Evolutionary conservation across 1,140 invertebrate species (phyloP), one percentile per base, ranked within the genome.

Genomic region (Drosophila malerkotliana): DNA sequence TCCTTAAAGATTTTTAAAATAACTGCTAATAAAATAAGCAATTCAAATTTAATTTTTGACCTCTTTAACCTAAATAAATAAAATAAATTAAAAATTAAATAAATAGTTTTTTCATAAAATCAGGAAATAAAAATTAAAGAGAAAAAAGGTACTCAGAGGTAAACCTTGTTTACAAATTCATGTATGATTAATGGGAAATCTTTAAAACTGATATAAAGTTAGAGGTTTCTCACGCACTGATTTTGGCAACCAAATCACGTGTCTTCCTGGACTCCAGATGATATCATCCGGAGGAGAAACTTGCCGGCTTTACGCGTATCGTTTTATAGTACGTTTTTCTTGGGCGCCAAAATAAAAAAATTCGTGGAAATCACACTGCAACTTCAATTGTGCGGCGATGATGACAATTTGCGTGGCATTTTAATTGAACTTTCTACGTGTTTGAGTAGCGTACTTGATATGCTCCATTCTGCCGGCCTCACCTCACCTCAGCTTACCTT

Each of bases 341-440:
- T 10, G 48, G 49, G 15, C 41, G 15, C 59, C 44, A 49, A 47
- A 52, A 32, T 56, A 66, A 30, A 55, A 55, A 63, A 52, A 72
- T 78, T 49, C 34, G 66, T 41, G 59, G 37, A 64, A 64, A 64
- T 44, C 14, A 9, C 34, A 41, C 48, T 24, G 44, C 45, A 72
- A 49, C 59, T 62, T 12, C 15, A 54, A 32, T 8, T 51, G 39
- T 8, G 14, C 10, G 14, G 7, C 41, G 47, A 21, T 21, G 79
- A 83, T 81, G 81, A 72, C 79, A 73, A 79, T 79, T 87, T 88
- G 75, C 83, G 83, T 87, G 83, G 79, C 78, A 59, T 72, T 79
- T 88, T 79, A 88, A 88, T 88, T 88, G 83, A 82, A 89, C 83
- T 88, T 88, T 88, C 83, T 88, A 88, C 83, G 83, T 88, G 83